A percentile compares a stretch with the other conserved stretches of the same genome.
phyloP scores from a whole-genome alignment of 2,797 vertebrate genomes.

The Tragelaphus eurycerus region DNA sequence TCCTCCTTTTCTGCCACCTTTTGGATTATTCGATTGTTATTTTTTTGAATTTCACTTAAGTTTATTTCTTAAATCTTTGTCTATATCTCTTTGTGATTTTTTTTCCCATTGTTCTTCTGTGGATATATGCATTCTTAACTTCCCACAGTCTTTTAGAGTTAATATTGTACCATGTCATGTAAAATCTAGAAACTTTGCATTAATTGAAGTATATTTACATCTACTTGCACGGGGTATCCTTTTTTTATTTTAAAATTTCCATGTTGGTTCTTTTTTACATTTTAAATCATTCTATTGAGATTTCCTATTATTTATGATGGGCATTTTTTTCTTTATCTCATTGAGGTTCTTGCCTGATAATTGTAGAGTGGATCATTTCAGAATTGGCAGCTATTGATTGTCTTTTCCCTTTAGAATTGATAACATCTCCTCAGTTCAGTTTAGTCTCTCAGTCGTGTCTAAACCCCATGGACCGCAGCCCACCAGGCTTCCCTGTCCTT shows the following conservation, averaged over 20 bases:
- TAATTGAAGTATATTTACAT: background rate
- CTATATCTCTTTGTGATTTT: background rate
- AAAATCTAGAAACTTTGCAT: background rate
- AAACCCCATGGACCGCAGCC: background rate
- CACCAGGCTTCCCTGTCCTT: background rate
- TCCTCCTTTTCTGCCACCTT: background rate
- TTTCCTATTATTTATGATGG: background rate
- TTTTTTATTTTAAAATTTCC: background rate
- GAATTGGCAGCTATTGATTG: background rate
- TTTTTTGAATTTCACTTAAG: background rate
- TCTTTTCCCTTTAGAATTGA: constrained; percentile 24
- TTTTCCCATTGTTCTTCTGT: background rate
- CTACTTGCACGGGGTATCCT: background rate
- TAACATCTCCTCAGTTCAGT: background rate
- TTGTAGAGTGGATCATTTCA: background rate
- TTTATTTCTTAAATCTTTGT: background rate
- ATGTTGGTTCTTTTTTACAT: background rate
- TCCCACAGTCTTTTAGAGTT: background rate
- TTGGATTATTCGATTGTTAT: background rate
- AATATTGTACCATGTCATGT: background rate
- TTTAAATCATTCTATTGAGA: background rate
- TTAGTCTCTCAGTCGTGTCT: background rate
- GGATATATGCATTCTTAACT: background rate
- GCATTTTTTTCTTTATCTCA: background rate
- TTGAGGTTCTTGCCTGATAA: background rate